Percentiles rank a stretch among this genome's conserved stretches.
Conservation (phyloP, 2,888 invertebrate species). For the Andrena fulva region DNA sequence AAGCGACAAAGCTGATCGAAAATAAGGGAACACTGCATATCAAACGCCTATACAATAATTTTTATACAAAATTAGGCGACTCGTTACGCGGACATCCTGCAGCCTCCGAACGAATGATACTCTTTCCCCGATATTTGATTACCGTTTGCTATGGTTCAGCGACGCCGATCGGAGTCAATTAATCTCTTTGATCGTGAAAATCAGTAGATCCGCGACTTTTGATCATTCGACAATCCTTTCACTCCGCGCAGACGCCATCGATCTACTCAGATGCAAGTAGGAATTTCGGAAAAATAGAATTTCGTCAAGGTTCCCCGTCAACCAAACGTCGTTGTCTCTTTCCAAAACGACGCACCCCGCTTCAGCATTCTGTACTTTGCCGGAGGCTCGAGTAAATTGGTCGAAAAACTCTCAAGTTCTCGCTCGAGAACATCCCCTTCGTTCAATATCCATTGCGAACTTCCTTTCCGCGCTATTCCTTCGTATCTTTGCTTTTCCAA, state of each 20-base stretch:
- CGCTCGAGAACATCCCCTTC: slow-evolving; percentile 10
- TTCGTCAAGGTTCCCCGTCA: too few relatives aligned
- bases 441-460: neutral
- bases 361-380: slow-evolving; percentile 2
- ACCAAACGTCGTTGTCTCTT: too few relatives aligned
- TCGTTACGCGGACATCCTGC: neutral
- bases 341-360: too few relatives aligned
- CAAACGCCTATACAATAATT: slow-evolving; percentile 32
- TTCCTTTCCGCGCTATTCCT: neutral
- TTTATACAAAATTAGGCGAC: slow-evolving; percentile 50
- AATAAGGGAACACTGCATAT: slow-evolving; percentile 39
- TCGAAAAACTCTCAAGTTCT: slow-evolving; percentile 14
- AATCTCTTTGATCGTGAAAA: neutral
- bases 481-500: neutral
- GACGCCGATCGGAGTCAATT: neutral
- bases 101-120: neutral
- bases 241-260: too few relatives aligned
- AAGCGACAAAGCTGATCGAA: slow-evolving; percentile 48
- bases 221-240: too few relatives aligned
- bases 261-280: too few relatives aligned
- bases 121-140: neutral
- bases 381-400: slow-evolving; percentile 15
- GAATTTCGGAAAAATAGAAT: too few relatives aligned
- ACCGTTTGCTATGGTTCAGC: neutral
- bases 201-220: neutral